phyloP scores from a whole-genome alignment of 2,888 invertebrate genomes.

The Athalia circularis region DNA sequence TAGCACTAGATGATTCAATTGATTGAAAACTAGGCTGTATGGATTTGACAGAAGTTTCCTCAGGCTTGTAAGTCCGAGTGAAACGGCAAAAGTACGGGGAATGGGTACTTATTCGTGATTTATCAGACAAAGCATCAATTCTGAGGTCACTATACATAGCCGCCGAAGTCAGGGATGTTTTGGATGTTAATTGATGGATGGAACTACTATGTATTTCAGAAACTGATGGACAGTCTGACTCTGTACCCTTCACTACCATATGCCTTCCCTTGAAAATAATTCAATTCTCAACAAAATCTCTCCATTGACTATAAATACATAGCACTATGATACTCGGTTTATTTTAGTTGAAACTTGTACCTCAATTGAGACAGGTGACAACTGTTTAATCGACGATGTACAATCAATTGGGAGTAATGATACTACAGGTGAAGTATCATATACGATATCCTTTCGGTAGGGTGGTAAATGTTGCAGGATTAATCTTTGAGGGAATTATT shows the following conservation, averaged over 20 bases:
- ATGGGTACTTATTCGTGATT: constrained; percentile 29
- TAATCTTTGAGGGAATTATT: constrained; percentile 30
- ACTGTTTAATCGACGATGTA: background rate
- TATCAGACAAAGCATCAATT: constrained; percentile 5
- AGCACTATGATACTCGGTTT: background rate
- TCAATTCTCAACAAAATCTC: constrained; percentile 7
- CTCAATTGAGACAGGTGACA: background rate
- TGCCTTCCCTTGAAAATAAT: constrained; percentile 23
- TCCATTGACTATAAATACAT: background rate
- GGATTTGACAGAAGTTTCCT: constrained; percentile 30
- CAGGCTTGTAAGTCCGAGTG: constrained; percentile 29
- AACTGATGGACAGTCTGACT: constrained; percentile 12
- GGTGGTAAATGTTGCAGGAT: constrained; percentile 12
- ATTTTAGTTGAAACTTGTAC: constrained; percentile 11
- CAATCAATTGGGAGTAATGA: background rate
- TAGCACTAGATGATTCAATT: constrained; percentile 2
- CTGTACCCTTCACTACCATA: constrained; percentile 1
- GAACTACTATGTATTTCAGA: constrained; percentile 29
- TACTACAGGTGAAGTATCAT: constrained; percentile 26
- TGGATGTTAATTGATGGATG: background rate
- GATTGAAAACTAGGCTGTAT: constrained; percentile 33
- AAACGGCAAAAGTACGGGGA: constrained; percentile 41
- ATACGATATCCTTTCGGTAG: constrained; percentile 11
- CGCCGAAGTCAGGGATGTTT: background rate
- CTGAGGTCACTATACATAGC: background rate